phyloP scores from a whole-genome alignment of 2,113 vertebrate species.

The Calidris pygmaea region DNA sequence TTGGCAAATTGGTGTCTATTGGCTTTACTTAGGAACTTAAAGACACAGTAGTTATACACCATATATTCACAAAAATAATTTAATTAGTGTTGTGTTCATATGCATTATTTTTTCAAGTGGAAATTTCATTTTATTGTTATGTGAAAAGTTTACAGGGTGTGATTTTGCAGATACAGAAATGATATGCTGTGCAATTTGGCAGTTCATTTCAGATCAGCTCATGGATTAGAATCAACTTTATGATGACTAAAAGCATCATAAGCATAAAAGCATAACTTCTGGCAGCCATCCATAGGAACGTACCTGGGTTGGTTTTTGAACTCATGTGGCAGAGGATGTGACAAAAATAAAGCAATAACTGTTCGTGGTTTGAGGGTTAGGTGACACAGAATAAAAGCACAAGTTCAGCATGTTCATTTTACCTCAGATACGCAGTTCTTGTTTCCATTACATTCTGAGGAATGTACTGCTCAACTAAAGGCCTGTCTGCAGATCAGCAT shows the following conservation, averaged over 20 bases:
- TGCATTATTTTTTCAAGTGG: not conserved
- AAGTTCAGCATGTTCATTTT: conserved; percentile 21
- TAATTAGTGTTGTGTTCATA: not conserved
- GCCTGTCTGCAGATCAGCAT: conserved; percentile 14
- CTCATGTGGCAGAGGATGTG: not conserved
- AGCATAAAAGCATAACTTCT: conserved; percentile 6
- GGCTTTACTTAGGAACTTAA: not conserved
- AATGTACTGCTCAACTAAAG: conserved; percentile 11
- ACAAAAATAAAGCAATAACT: not conserved
- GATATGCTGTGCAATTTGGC: not conserved
- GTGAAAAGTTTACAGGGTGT: not conserved
- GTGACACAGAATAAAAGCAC: not conserved
- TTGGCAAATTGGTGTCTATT: not conserved
- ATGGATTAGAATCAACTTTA: conserved; percentile 1
- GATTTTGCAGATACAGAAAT: conserved; percentile 20
- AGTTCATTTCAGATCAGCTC: conserved; percentile 30
- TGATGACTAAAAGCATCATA: not conserved
- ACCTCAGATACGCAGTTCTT: conserved; percentile 41
- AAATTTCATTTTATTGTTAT: not conserved
- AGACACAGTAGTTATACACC: not conserved
- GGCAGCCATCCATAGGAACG: not conserved
- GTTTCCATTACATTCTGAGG: conserved; percentile 41
- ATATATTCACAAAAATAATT: not conserved
- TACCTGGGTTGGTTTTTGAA: not conserved
- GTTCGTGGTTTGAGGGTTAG: conserved; percentile 39